These are phyloP conservation scores for Parnassius glacialis DNA, from an alignment of 2,888 invertebrate species.

Conservation along the genomic window DNA sequence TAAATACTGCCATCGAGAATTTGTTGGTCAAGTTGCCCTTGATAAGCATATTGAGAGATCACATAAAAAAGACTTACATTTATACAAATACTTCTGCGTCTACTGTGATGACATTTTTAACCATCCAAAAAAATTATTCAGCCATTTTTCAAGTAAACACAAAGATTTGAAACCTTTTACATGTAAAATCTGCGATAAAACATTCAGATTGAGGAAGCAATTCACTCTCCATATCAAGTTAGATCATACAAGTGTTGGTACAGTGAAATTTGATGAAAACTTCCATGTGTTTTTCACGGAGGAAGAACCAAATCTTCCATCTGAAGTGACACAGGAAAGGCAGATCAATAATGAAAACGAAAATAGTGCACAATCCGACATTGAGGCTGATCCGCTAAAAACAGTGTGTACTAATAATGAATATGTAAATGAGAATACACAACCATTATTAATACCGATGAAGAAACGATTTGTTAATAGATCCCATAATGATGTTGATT, in stretches of 20 bases:
- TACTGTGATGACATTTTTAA: constrained; percentile 52
- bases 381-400: not conserved
- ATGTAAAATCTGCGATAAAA: constrained; percentile 60
- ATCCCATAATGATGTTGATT: constrained; percentile 5
- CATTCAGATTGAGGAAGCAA: constrained; percentile 51
- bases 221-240: constrained; percentile 70
- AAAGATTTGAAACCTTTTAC: constrained; percentile 57
- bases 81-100: constrained; percentile 63
- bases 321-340: not conserved
- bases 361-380: not conserved
- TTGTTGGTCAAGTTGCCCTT: constrained; percentile 46
- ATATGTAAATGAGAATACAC: not conserved
- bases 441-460: not conserved
- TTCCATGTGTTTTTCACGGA: constrained; percentile 63
- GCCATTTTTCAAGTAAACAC: constrained; percentile 56
- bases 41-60: constrained; percentile 53
- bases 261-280: constrained; percentile 62
- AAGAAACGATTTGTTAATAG: not conserved
- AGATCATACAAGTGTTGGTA: constrained; percentile 56
- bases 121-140: constrained; percentile 63
- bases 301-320: constrained; percentile 38
- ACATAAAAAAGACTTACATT: constrained; percentile 45
- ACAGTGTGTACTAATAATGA: constrained; percentile 11
- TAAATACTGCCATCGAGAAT: constrained; percentile 54
- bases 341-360: not conserved